These are phyloP conservation scores for Eurosta solidaginis DNA, from an alignment of 1,140 invertebrate genomes.

Conservation along the genomic window DNA sequence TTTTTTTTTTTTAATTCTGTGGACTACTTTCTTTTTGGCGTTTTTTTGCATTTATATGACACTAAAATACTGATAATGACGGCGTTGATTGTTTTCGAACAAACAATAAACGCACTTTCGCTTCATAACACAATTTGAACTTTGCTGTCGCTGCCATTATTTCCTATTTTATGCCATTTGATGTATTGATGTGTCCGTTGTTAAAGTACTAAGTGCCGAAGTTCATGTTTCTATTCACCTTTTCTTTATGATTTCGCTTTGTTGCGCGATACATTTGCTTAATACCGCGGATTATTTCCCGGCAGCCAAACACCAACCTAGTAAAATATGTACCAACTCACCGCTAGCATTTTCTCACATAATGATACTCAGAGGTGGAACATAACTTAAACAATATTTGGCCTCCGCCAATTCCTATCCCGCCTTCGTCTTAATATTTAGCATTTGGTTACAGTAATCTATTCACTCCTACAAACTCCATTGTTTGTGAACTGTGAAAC, in stretches of 20 bases:
- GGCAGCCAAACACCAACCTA: too few relatives aligned
- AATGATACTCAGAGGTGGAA: too few relatives aligned
- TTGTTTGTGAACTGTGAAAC: too few relatives aligned
- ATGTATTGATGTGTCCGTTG: not conserved
- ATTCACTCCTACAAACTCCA: too few relatives aligned
- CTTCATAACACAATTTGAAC: not conserved
- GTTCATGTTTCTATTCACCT: not conserved
- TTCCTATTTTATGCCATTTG: not conserved
- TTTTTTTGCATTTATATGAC: not conserved
- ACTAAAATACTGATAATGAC: not conserved
- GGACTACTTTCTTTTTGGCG: not conserved
- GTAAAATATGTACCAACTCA: too few relatives aligned
- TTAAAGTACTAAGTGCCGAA: not conserved
- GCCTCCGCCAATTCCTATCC: too few relatives aligned
- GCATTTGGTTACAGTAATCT: too few relatives aligned
- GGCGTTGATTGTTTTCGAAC: not conserved
- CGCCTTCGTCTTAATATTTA: too few relatives aligned
- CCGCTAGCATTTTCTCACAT: too few relatives aligned
- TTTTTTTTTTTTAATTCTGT: not conserved
- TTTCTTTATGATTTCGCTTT: not conserved
- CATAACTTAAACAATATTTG: too few relatives aligned
- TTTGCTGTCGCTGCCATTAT: not conserved
- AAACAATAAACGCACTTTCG: conserved; percentile 9
- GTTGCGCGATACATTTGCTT: not conserved
- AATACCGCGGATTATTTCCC: not conserved